Conservation (phyloP, 2,113 vertebrate species). For the human region DNA sequence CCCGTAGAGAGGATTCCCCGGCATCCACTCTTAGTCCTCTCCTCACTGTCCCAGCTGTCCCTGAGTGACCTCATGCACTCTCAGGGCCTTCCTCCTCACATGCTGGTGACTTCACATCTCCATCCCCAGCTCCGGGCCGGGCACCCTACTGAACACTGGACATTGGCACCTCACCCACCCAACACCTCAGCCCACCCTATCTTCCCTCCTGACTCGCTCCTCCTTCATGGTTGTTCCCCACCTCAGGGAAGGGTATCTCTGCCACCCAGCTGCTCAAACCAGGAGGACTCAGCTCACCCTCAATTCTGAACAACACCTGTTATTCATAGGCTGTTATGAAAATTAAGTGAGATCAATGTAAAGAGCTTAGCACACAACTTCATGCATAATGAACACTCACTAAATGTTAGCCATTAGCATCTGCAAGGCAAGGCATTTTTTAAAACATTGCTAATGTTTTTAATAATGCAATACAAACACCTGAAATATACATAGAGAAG, state of each 20-base stretch:
- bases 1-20: neutral
- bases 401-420: neutral
- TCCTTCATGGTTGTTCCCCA: neutral
- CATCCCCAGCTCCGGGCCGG: neutral
- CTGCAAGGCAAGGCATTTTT: neutral
- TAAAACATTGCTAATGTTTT: neutral
- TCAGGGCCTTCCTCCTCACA: neutral
- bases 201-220: too few relatives aligned
- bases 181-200: neutral
- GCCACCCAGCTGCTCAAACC: neutral
- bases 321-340: neutral
- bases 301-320: neutral
- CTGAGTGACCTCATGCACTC: neutral
- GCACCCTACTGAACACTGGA: neutral
- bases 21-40: fast-evolving
- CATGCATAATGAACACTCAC: neutral
- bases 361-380: neutral
- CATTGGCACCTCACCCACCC: neutral
- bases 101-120: neutral
- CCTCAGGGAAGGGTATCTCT: neutral
- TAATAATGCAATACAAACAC: conserved; percentile 12
- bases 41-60: neutral
- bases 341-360: neutral
- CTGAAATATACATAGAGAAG: fast-evolving
- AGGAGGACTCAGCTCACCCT: neutral